Evolutionary conservation across 2,888 invertebrate genomes (phyloP).

Genomic region (Eilema caniola): DNA sequence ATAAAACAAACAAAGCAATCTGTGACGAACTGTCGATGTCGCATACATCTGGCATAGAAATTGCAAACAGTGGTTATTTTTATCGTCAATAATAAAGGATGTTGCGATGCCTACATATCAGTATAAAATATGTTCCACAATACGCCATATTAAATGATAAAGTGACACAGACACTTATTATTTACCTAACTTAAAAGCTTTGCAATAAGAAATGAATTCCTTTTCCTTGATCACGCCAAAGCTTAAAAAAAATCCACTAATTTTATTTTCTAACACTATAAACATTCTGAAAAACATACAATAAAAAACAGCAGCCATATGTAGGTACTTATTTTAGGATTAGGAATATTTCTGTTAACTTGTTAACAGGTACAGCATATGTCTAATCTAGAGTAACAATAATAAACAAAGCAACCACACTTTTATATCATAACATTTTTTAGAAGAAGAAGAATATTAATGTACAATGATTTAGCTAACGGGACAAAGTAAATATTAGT

Average conservation of each 20-base stretch:
- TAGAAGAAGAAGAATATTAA: no score
- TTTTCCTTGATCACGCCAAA: background rate
- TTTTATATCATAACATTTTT: background rate
- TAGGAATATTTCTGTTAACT: background rate
- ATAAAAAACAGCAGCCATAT: background rate
- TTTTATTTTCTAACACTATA: no score
- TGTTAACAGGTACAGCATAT: background rate
- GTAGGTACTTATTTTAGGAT: no score
- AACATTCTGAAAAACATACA: no score
- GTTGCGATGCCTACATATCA: conserved; percentile 58
- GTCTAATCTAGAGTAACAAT: background rate
- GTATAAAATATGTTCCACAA: conserved; percentile 58
- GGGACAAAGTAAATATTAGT: background rate
- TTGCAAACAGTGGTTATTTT: conserved; percentile 52
- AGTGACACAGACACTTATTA: background rate
- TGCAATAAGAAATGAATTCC: background rate
- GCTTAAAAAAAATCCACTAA: no score
- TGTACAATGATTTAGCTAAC: background rate
- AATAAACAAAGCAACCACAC: background rate
- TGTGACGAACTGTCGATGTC: conserved; percentile 18
- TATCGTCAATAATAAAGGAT: conserved; percentile 67
- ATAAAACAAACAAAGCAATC: conserved; percentile 1
- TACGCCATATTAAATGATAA: conserved; percentile 20
- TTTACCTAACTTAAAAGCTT: background rate
- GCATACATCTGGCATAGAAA: conserved; percentile 30